Conservation (phyloP, 1,140 invertebrate species). For the Drosophila carrolli region DNA sequence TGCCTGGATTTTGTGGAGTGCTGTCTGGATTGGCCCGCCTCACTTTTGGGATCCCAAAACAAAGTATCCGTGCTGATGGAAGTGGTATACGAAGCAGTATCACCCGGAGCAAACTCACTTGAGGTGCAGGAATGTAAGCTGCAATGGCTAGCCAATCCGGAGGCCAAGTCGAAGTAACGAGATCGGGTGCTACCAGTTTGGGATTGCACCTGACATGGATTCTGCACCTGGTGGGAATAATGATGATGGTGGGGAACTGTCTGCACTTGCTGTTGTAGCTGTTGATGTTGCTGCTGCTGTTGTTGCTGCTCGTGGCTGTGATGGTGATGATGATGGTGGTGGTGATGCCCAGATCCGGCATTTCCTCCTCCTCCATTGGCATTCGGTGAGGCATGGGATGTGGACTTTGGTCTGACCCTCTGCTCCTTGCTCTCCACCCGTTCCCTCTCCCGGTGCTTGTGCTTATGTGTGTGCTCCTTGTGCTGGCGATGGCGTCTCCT, state of each 20-base stretch:
- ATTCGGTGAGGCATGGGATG: constrained; percentile 83
- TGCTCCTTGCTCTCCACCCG: constrained; percentile 68
- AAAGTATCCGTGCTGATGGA: constrained; percentile 93
- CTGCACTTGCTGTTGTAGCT: constrained; percentile 35
- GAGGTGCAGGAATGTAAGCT: constrained; percentile 92
- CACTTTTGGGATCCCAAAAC: constrained; percentile 90
- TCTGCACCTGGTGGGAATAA: constrained; percentile 46
- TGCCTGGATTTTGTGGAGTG: constrained; percentile 83
- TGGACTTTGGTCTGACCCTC: constrained; percentile 82
- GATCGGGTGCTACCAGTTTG: constrained; percentile 70
- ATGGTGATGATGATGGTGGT: constrained; percentile 63
- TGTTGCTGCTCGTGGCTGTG: constrained; percentile 42
- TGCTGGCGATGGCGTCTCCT: constrained; percentile 87
- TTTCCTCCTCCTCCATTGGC: constrained; percentile 16
- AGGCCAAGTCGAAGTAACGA: constrained; percentile 86
- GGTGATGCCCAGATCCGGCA: constrained; percentile 29
- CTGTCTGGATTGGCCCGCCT: constrained; percentile 74
- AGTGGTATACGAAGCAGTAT: constrained; percentile 92
- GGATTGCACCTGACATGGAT: constrained; percentile 45
- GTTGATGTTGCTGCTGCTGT: constrained; percentile 30
- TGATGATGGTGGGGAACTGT: constrained; percentile 50
- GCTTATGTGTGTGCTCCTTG: constrained; percentile 88
- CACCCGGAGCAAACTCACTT: constrained; percentile 88
- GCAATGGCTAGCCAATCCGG: constrained; percentile 89
- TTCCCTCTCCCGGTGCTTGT: constrained; percentile 84